Percentiles rank a stretch among this genome's conserved stretches.
Evolutionary conservation across 2,888 invertebrate species (phyloP).

Genomic region (Heliconius erato): DNA sequence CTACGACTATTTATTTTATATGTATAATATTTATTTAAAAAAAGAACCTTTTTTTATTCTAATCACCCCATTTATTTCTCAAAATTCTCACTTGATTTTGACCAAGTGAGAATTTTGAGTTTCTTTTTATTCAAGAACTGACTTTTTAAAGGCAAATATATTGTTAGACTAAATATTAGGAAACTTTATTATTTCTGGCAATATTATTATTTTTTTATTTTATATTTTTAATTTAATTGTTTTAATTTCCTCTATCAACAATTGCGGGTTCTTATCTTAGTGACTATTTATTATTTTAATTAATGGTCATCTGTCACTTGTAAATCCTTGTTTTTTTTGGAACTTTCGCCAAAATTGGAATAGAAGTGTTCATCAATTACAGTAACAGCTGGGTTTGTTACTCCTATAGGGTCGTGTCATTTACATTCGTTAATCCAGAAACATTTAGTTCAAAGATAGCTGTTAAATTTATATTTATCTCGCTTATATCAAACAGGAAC

Average conservation of each 20-base stretch:
- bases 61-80: too few species aligned
- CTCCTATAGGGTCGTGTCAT: background rate
- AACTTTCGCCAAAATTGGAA: conserved; percentile 20
- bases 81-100: background rate
- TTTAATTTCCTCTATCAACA: background rate
- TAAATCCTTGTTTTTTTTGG: background rate
- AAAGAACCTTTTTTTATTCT: too few species aligned
- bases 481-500: too few species aligned
- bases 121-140: background rate
- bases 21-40: too few species aligned
- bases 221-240: background rate
- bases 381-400: conserved; percentile 19
- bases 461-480: too few species aligned
- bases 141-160: background rate
- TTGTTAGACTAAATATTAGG: background rate
- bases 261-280: background rate
- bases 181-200: background rate
- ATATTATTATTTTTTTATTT: background rate
- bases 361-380: conserved; percentile 22
- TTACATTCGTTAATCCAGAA: background rate
- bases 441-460: background rate
- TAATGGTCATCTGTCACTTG: conserved; percentile 19
- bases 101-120: background rate
- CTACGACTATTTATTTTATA: too few species aligned
- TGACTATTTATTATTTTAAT: conserved; percentile 17